Percentiles rank a stretch among this genome's conserved stretches.
phyloP scores from a whole-genome alignment of 1,140 invertebrate species.

The Diorhabda carinulata region DNA sequence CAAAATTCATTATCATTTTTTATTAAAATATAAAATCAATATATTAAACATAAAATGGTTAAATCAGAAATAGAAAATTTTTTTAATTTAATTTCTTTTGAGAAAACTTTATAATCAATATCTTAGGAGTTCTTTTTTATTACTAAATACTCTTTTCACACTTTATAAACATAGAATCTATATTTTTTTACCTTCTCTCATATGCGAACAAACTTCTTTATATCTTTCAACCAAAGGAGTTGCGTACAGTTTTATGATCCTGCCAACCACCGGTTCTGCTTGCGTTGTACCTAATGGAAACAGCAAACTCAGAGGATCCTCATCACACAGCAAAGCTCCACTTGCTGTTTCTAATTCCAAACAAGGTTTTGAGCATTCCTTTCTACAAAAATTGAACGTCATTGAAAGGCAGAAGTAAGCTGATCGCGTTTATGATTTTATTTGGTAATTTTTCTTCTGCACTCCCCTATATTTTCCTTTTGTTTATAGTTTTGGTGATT shows the following conservation, averaged over 20 bases:
- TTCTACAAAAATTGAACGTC: slow-evolving; percentile 46
- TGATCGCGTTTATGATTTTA: too few relatives aligned
- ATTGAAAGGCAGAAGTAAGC: too few relatives aligned
- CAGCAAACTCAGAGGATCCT: slow-evolving; percentile 58
- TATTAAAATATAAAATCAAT: too few relatives aligned
- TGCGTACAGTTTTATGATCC: slow-evolving; percentile 60
- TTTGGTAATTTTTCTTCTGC: too few relatives aligned
- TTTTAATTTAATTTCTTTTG: too few relatives aligned
- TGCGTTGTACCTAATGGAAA: slow-evolving; percentile 49
- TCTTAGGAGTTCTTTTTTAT: too few relatives aligned
- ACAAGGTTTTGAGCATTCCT: slow-evolving; percentile 60
- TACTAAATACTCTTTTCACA: too few relatives aligned
- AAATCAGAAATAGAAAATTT: too few relatives aligned
- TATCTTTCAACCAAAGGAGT: slow-evolving; percentile 60
- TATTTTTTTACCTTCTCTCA: slow-evolving; percentile 50
- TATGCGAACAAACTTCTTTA: slow-evolving; percentile 58
- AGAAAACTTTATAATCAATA: too few relatives aligned
- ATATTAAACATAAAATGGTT: too few relatives aligned
- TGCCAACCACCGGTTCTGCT: slow-evolving; percentile 54
- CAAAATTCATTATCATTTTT: too few relatives aligned
- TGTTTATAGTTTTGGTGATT: neutral
- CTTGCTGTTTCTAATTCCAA: slow-evolving; percentile 62
- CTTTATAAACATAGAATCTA: too few relatives aligned
- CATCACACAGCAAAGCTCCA: slow-evolving; percentile 62
- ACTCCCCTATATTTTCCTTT: neutral